These are phyloP conservation scores for Gymnogyps californianus DNA, from an alignment of 2,113 vertebrate species.

Conservation along the genomic window DNA sequence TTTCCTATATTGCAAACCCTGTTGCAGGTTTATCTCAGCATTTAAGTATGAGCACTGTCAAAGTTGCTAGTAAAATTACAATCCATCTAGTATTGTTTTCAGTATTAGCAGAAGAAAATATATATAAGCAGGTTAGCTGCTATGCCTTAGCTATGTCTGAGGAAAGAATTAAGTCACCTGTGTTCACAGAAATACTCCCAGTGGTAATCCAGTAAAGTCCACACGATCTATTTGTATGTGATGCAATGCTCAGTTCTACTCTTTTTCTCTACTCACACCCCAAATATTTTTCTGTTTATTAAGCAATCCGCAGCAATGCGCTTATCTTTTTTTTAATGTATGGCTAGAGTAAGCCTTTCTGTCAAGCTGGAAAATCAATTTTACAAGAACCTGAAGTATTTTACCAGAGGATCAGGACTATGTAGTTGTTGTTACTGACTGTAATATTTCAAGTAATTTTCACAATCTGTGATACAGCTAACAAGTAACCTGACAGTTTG, in stretches of 20 bases:
- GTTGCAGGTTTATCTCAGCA: background rate
- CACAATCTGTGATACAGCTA: background rate
- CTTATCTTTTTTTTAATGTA: background rate
- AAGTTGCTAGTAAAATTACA: background rate
- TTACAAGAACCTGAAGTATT: background rate
- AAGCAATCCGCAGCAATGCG: background rate
- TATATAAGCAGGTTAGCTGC: background rate
- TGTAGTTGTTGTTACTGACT: background rate
- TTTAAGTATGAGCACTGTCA: background rate
- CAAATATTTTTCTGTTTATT: background rate
- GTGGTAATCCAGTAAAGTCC: background rate
- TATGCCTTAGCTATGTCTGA: background rate
- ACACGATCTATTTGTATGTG: background rate
- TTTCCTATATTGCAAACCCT: background rate
- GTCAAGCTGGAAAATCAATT: background rate
- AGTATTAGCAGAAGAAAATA: background rate
- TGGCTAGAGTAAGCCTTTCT: background rate
- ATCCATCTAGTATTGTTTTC: background rate
- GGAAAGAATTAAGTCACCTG: background rate
- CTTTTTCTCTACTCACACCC: background rate
- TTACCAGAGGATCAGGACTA: background rate
- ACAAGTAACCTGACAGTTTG: background rate
- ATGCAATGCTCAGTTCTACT: background rate
- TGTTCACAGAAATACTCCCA: background rate
- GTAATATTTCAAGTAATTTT: conserved; percentile 29